Evolutionary conservation across 2,113 vertebrate species (phyloP), one percentile per base, ranked within the genome.

Genomic region (Pelusios castaneus): DNA sequence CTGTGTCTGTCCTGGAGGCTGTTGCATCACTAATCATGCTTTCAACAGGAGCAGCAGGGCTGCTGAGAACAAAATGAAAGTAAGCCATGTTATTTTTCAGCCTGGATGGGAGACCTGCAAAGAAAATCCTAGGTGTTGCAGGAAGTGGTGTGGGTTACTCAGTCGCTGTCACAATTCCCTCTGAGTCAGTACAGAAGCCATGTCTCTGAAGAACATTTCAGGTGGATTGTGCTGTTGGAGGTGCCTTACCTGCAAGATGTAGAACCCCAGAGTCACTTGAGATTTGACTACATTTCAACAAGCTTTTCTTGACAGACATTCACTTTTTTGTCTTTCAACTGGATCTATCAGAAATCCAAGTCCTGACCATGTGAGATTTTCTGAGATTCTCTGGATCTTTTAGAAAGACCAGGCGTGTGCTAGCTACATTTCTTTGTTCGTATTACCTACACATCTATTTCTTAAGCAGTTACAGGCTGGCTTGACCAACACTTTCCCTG

Each of bases 131-230:
- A 95, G 95, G 96, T 95, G 95, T 95, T 97, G 88, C 92, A 96
- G 96, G 95, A 97, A 97, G 94, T 95, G 91, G 93, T 95, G 89
- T 84, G 86, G 92, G 91, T 97, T 96, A 97, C 92, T 97, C 95
- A 97, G 94, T 96, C 95, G 96, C 90, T 95, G 96, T 95, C 92
- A 94, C 67, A 93, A 80, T 95, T 94, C 95, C 91, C 94, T 96
- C 82, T 87, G 94, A 95, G 90, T 95, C 89, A 87, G 73, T 92
- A 93, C 76, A 95, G 89, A 92, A 95, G 70, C 29, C 2, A 47
- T 90, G 79, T 87, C 91, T 95, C 93, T 89, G 93, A 97, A 94
- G 93, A 94, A 92, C 80, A 81, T 80, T 91, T 93, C 63, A 78
- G 67, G 45, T 88, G 91, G 78, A 94, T 90, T 87, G 95, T 87